Base-by-base conservation (phyloP, 2,888 invertebrate genomes). In the Drosophila dives region DNA sequence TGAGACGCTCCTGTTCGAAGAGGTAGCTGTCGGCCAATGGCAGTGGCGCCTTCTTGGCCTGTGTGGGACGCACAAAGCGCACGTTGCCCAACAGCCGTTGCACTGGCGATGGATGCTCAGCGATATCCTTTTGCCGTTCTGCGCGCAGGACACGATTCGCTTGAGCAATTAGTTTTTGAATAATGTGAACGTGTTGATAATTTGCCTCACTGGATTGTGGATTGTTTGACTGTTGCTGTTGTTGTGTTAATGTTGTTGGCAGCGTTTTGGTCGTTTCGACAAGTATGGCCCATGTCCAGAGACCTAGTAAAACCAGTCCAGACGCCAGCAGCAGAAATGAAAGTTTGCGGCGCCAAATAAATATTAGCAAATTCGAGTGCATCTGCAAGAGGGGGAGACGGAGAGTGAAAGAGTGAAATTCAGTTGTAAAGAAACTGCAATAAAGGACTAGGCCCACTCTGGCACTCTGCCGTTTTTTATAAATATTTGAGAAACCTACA, bases 261-360 rank as follows among this genome's bases (percentile, higher is more conserved):
- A 66, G 54, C 17, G 78, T 58, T 45, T 74, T 64, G 17, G 77
- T 70, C 12, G 84, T 86, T 75, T 91, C 92, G 53, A 92, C 68
- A 20, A 85, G 89, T 78, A 93, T 90, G 51, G 92, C 91, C 93
- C 93, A 93, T 17, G 93, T 92, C 93, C 93, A 93, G 48, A 93
- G 85, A n/a, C 88, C 89, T 8, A 92, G 80, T 11, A 93, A 75
- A 56, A 93, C 63, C 6, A 92, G 58, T 70, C 91, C 91, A 48
- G 92, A 90, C 65, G 85, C 81, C 53, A 92, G 53, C 34, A 93
- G 75, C 72, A 93, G 75, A 73, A 92, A 84, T 29, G 93, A 91
- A 68, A 93, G 85, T 86, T 93, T 93, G 64, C 92, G 91, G 62
- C 93, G 92, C 92, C 93, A 93, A 77, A 93, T 83, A 68, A 92